Evolutionary conservation across 2,888 invertebrate genomes (phyloP), one percentile per base, ranked within the genome.

Genomic region (Craniophora ligustri): DNA sequence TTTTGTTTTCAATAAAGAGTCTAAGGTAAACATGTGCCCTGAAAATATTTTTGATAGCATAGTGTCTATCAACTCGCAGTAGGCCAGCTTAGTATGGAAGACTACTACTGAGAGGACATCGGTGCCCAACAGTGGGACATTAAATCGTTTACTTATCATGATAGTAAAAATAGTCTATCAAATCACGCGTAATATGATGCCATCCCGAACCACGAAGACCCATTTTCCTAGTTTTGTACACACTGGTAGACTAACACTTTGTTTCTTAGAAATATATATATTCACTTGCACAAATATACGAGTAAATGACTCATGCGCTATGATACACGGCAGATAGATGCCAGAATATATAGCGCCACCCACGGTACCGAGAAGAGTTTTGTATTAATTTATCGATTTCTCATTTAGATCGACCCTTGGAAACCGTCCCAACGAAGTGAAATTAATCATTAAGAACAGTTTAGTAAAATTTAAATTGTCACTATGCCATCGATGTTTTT

Each of bases 321-420:
- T 63, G 66, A 68, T 63, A 68, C 60, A 66, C 32, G 16, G 46
- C 39, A 51, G 54, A 47, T 67, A 48, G 64, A 56, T 74, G 71
- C 66, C 74, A 74, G 55, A 68, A 56, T 62, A 49, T 67, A 59
- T 54, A 51, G 65, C 65, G 65, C 65, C 57, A 67, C 63, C 42
- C 55, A 44, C 50, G 39, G 34, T 61, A 71, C 68, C 13, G 28
- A 66, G 72, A 57, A 61, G 53, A 56, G 48, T 48, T 59, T 26
- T 51, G 46, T 48, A 48, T 48, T 49, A 59, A 67, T 67, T 64
- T 64, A 67, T 68, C 32, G 40, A 49, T 54, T 58, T 31, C 45
- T 39, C 58, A 45, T 70, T 26, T 41, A 18, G 47, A 34, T 13
- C 14, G 51, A 47, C 63, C 68, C 47, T 71, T 59, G 67, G 54